phyloP scores from a whole-genome alignment of 2,113 vertebrate genomes.

The Cervus canadensis region DNA sequence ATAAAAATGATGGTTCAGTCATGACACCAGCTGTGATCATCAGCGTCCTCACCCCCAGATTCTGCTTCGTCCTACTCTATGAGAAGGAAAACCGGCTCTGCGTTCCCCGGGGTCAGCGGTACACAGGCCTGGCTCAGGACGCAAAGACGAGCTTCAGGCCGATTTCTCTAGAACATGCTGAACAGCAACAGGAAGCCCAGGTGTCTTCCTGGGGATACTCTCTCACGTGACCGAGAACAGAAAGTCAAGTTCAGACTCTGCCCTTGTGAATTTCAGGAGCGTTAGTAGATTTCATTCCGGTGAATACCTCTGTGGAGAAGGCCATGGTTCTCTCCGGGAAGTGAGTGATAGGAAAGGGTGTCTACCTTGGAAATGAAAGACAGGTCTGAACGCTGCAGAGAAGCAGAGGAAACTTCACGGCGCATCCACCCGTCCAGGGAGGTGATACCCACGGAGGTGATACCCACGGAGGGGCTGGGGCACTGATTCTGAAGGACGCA shows the following conservation, averaged over 20 bases:
- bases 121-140: accelerated
- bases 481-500: neutral
- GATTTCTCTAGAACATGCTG: neutral
- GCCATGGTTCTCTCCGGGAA: neutral
- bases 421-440: neutral
- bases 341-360: neutral
- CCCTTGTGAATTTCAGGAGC: neutral
- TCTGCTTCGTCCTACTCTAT: neutral
- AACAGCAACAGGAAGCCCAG: neutral
- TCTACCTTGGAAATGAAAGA: neutral
- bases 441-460: accelerated
- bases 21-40: accelerated
- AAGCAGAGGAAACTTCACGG: neutral
- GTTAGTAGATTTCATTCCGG: neutral
- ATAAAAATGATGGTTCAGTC: neutral
- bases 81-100: neutral
- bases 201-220: neutral
- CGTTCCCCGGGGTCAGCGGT: accelerated
- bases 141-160: accelerated
- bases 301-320: neutral
- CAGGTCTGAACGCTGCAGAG: neutral
- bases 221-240: accelerated
- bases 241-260: neutral
- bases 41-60: accelerated
- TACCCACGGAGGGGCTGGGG: neutral